Conservation (phyloP, 2,888 invertebrate species). For the Parascotia fuliginaria region DNA sequence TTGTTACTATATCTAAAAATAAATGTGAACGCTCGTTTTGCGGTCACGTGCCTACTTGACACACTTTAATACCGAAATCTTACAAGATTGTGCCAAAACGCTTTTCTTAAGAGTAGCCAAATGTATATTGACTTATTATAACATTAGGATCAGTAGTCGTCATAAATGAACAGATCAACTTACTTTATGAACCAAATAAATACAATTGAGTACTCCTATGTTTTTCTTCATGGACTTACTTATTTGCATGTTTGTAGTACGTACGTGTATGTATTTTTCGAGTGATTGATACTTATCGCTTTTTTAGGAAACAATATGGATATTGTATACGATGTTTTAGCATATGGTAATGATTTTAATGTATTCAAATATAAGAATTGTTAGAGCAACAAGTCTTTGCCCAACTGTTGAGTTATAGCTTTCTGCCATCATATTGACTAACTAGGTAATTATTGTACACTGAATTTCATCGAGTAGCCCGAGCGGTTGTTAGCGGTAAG, state of each 20-base stretch:
- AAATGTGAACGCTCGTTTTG: background rate
- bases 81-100: constrained; percentile 14
- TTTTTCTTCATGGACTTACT: constrained; percentile 3
- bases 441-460: constrained; percentile 25
- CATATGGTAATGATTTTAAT: constrained; percentile 51
- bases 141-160: constrained; percentile 17
- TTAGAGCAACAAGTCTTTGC: constrained; percentile 79
- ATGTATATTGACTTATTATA: constrained; percentile 13
- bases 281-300: too few relatives aligned
- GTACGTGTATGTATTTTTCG: too few relatives aligned
- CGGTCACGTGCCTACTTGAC: background rate
- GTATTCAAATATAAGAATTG: constrained; percentile 63
- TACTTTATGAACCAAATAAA: constrained; percentile 19
- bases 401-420: constrained; percentile 78
- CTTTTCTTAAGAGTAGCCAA: constrained; percentile 15
- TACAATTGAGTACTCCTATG: constrained; percentile 6
- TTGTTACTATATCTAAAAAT: background rate
- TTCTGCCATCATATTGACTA: constrained; percentile 42
- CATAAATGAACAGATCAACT: constrained; percentile 28
- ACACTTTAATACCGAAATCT: background rate
- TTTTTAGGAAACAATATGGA: constrained; percentile 3
- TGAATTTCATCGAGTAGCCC: constrained; percentile 7
- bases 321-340: constrained; percentile 15
- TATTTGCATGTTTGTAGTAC: constrained; percentile 18
- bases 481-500: background rate